Conservation (phyloP, 2,888 invertebrate genomes). For the Eucera pruinosa region DNA sequence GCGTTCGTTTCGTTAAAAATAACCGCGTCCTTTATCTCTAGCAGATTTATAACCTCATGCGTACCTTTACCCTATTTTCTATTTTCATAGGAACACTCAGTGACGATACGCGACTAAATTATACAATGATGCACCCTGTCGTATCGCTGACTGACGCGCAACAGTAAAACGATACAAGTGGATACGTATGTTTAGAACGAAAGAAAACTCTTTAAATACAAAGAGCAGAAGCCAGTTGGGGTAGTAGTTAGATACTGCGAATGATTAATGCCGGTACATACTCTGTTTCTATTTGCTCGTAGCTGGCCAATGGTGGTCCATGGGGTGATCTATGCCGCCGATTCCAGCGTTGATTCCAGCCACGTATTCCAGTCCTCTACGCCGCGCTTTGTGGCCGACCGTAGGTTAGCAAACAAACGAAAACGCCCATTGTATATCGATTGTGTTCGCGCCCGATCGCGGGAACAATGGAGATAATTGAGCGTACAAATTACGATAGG, state of each 20-base stretch:
- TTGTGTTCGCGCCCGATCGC: conserved; percentile 68
- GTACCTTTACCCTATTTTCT: too few relatives aligned
- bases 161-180: too few relatives aligned
- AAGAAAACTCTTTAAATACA: too few relatives aligned
- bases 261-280: conserved; percentile 45
- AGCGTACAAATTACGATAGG: conserved; percentile 67
- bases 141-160: too few relatives aligned
- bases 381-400: conserved; percentile 58
- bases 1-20: too few relatives aligned
- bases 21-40: too few relatives aligned
- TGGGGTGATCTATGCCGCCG: conserved; percentile 60
- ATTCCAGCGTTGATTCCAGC: conserved; percentile 61
- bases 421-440: conserved; percentile 69
- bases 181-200: too few relatives aligned
- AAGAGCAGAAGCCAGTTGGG: neutral
- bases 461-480: conserved; percentile 69
- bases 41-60: too few relatives aligned
- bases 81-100: too few relatives aligned
- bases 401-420: conserved; percentile 68
- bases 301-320: neutral
- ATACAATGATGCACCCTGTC: too few relatives aligned
- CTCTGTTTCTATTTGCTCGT: conserved; percentile 59
- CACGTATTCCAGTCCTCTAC: conserved; percentile 58
- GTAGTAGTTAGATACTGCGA: neutral
- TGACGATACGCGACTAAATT: too few relatives aligned